Evolutionary conservation across 2,113 vertebrate species (phyloP).

Genomic region (Tretioscincus oriximinensis): DNA sequence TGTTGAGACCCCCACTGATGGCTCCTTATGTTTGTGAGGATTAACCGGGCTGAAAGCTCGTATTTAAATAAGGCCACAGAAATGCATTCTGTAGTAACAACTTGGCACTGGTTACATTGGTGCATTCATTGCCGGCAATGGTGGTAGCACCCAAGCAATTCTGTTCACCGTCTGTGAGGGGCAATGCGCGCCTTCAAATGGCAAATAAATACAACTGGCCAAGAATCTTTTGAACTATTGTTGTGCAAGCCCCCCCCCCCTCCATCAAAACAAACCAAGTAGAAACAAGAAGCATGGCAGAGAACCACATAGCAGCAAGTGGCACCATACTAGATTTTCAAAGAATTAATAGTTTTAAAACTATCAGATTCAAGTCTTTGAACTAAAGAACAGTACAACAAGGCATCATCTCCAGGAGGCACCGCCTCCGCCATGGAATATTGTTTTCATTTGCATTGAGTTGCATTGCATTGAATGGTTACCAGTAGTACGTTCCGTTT

Average conservation of each 20-base stretch:
- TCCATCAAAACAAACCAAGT: constrained; percentile 60
- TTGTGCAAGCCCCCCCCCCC: constrained; percentile 58
- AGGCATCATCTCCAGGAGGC: constrained; percentile 75
- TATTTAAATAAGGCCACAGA: constrained; percentile 36
- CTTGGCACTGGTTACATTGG: constrained; percentile 61
- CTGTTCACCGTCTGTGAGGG: constrained; percentile 36
- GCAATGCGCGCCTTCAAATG: constrained; percentile 43
- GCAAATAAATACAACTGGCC: constrained; percentile 74
- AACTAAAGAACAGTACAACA: constrained; percentile 71
- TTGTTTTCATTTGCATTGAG: constrained; percentile 86
- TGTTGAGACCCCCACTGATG: not conserved
- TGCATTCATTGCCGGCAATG: constrained; percentile 73
- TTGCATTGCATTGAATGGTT: constrained; percentile 92
- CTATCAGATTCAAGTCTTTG: constrained; percentile 84
- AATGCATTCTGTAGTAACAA: constrained; percentile 27
- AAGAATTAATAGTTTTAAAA: constrained; percentile 71
- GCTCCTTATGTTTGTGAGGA: constrained; percentile 18
- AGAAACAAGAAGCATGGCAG: constrained; percentile 61
- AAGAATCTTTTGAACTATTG: constrained; percentile 62
- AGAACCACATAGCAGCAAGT: constrained; percentile 66
- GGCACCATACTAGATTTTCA: constrained; percentile 74
- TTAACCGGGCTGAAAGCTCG: constrained; percentile 16
- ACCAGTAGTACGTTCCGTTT: constrained; percentile 84
- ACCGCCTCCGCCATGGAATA: constrained; percentile 78
- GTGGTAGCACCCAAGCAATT: constrained; percentile 61